Evolutionary conservation across 2,113 vertebrate genomes (phyloP), one percentile per base, ranked within the genome.

Genomic region (Nesoenas mayeri): DNA sequence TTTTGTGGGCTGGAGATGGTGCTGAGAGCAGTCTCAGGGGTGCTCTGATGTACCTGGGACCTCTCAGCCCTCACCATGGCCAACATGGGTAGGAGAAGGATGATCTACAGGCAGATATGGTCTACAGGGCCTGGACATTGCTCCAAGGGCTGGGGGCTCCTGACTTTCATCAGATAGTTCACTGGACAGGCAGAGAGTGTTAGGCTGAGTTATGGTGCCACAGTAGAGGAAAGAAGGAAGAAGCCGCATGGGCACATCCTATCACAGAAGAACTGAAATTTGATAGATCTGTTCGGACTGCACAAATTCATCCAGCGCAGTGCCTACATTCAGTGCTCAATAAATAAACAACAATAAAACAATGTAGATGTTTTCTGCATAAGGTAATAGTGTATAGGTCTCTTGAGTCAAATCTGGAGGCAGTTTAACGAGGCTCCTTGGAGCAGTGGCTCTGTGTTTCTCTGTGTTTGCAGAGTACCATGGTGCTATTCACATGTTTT

Each of bases 401-500:
- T 91, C 93, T 66, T 11, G 92, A 92, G 95, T 93, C 73, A 69
- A 87, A 95, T 93, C 88, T 89, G 66, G 73, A 95, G 83, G 78
- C 77, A 85, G 92, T 94, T 94, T 93, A 85, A 95, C 66, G 62
- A 78, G 86, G 47, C 86, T 96, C 50, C 78, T 92, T 28, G 61
- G 83, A 91, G 72, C 56, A 93, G 65, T 47, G 88, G 56, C 61
- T 96, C 93, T 96, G 65, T 86, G 82, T 93, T 94, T 11, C 86
- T 95, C 17, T 96, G 69, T 95, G 72, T 95, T 95, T 95, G 79
- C 61, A 69, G 91, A 78, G 90, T 83, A 91, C 93, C 93, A 88
- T 92, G 88, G 85, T 87, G 80, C 70, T 95, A 88, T 91, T 95
- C 95, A 91, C 93, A 94, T 91, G 94, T 72, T 87, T 92, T 95